Base-by-base conservation (phyloP, 2,797 vertebrate genomes). In the Anguilla obscura region DNA sequence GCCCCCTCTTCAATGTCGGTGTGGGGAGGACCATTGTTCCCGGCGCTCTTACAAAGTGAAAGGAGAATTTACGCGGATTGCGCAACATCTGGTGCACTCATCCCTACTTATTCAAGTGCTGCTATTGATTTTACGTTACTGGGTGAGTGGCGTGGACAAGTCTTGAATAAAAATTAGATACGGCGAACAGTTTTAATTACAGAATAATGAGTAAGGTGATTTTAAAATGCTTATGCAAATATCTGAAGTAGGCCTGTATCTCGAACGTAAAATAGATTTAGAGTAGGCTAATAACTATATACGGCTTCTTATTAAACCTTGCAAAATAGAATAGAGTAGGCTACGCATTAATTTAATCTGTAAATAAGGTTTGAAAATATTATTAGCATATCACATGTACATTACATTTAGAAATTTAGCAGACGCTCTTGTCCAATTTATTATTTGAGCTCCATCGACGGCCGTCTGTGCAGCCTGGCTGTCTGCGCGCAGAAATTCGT, bases 1-100 rank as follows among this genome's bases (percentile, higher is more conserved):
- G 92, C 87, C 92, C 90, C 85, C 87, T 90, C 90, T 89, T 89
- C 85, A 85, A 87, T 63, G 52, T 33, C 56, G 27, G 74, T 66
- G 60, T 86, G 74, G 66, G 74, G 40, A 58, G 74, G 30, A 16
- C 84, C 85, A 60, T 84, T 88, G 86, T 88, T 85, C 89, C 54
- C 45, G 50, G 21, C 85, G 33, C 50, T 27, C 74, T 54, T 83
- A 30, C 76, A 82, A 36, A 74, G 36, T 30, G 18, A 30, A 83
- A 84, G 54, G 30, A 86, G 50, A 88, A 86, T 84, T 66, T 86
- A 48, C 85, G 40, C 63, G 50, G 85, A 86, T 89, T 89, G 58
- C 48, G 36, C 76, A 89, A 86, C 88, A 89, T 89, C 88, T 89
- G 88, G 76, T 84, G 58, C 45, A 6, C 48, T 86, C 9, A 71